These are phyloP conservation scores for Chymomyza fuscimana DNA, from an alignment of 2,888 invertebrate species.

Conservation along the genomic window DNA sequence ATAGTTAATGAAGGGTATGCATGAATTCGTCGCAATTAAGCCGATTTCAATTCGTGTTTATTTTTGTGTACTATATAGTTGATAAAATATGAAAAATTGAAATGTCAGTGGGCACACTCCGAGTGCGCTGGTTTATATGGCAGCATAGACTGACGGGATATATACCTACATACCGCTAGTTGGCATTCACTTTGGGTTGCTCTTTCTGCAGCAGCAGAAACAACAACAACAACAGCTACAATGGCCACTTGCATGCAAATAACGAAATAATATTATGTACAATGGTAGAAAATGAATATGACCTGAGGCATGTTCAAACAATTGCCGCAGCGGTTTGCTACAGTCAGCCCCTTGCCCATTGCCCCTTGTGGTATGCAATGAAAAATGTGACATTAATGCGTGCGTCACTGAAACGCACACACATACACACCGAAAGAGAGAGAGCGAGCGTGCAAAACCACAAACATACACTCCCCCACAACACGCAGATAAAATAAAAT, in stretches of 20 bases:
- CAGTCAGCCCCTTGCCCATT: not conserved
- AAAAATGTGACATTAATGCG: constrained; percentile 70
- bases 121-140: not conserved
- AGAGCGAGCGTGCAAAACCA: not conserved
- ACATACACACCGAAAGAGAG: not conserved
- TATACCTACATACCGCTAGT: constrained; percentile 13
- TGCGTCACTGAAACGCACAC: constrained; percentile 15
- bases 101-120: constrained; percentile 49
- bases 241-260: constrained; percentile 66
- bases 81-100: constrained; percentile 70
- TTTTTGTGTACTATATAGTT: constrained; percentile 18
- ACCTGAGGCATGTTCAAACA: constrained; percentile 64
- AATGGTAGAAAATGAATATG: constrained; percentile 65
- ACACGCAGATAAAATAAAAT: not conserved
- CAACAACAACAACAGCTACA: constrained; percentile 14
- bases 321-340: constrained; percentile 49
- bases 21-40: not conserved
- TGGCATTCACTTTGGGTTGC: constrained; percentile 7
- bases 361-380: constrained; percentile 44
- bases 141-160: not conserved
- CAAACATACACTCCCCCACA: not conserved
- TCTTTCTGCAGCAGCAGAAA: constrained; percentile 34
- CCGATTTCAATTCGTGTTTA: constrained; percentile 21
- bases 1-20: too few species aligned
- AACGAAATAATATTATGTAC: constrained; percentile 70